Base-by-base conservation (phyloP, 2,888 invertebrate species). In the Drepana falcataria region DNA sequence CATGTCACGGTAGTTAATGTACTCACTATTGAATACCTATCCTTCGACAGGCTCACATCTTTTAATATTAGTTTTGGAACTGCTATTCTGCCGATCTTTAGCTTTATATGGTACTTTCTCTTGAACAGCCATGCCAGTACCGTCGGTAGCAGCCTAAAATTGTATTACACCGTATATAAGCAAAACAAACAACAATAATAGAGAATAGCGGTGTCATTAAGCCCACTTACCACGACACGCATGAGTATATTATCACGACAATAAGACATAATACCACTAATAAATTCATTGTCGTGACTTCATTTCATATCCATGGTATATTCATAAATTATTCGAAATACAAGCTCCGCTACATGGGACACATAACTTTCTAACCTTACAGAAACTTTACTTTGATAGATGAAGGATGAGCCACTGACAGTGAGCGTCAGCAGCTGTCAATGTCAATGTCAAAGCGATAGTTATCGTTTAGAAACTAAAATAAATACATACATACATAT, bases 21-120 rank as follows among this genome's bases (percentile, higher is more conserved):
- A 91, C 93, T 93, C 92, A 95, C 95, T 71, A 95, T 91, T 53
- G 93, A 94, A 74, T 95, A 95, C 53, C 95, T 96, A 91, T 94
- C 95, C 85, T 95, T 96, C 54, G 94, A 93, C 59, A 97, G 92
- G 70, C 94, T 94, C 37, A 97, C 95, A 92, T 97, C 96, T 79
- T 94, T 94, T 33, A 97, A 85, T 68, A 94, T 94, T 53, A 96
- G 92, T 74, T 96, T 96, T 1, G 95, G 95, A 54, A 97, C 90
- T n/a, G 94, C 94, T 65, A 97, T 96, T 64, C 95, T 93, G 9
- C 96, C 96, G 59, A 97, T 96, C 65, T 94, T 94, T 49, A 96
- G 91, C 77, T 95, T 94, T 64, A 96, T 93, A 81, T 94, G 94
- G 80, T 94, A 96, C 79, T 95, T 95, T 68, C 94, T 93, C 80